Percentiles rank a stretch among this genome's conserved stretches.
Evolutionary conservation across 2,888 invertebrate species (phyloP).

Genomic region (Sinotaia quadrata): DNA sequence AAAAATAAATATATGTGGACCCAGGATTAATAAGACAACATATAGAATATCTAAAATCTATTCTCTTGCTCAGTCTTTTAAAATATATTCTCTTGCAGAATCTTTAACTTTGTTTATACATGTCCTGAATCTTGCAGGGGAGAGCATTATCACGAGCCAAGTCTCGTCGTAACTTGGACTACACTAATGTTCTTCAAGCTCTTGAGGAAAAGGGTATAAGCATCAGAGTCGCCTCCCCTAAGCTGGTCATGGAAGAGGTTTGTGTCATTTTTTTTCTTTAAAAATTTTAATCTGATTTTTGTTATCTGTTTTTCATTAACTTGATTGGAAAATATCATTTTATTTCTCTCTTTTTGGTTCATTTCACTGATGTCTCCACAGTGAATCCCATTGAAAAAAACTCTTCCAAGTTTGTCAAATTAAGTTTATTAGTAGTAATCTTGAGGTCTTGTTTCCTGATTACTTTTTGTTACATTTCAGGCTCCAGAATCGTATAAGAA

Average conservation of each 20-base stretch:
- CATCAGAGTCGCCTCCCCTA: constrained; percentile 98
- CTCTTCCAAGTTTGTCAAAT: too few species aligned
- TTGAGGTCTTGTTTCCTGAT: too few species aligned
- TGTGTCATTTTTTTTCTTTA: background rate
- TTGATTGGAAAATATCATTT: background rate
- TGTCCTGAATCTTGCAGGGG: constrained; percentile 78
- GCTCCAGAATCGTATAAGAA: constrained; percentile 99
- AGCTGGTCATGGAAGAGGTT: constrained; percentile 97
- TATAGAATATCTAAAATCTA: too few species aligned
- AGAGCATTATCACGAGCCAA: constrained; percentile 97
- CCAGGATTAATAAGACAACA: too few species aligned
- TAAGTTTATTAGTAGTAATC: too few species aligned
- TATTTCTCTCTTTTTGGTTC: background rate
- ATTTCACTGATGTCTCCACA: too few species aligned
- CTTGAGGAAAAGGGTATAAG: constrained; percentile 89
- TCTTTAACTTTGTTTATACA: background rate
- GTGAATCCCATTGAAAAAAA: too few species aligned
- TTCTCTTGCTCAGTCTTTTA: too few species aligned
- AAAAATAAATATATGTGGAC: too few species aligned
- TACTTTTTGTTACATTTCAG: constrained; percentile 43
- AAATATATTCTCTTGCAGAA: too few species aligned
- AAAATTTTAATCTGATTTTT: background rate
- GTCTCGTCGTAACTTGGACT: constrained; percentile 95
- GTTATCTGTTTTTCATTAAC: background rate
- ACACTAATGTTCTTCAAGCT: constrained; percentile 88